phyloP scores from a whole-genome alignment of 2,113 vertebrate genomes.

The Chlamydotis undulata region DNA sequence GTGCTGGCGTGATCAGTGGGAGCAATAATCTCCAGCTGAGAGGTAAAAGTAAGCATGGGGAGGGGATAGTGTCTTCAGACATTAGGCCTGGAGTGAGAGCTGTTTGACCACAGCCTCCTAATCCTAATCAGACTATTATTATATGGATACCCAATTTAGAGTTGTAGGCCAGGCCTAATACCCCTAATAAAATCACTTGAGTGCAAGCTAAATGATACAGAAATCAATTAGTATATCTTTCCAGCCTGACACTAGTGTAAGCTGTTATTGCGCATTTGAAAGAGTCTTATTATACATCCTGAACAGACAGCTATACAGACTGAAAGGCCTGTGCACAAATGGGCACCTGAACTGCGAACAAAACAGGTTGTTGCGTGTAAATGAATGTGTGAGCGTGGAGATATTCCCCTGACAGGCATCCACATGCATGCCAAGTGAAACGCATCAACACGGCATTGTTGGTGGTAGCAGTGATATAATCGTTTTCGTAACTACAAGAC shows the following conservation, averaged over 20 bases:
- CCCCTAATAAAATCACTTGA: background rate
- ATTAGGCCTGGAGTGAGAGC: background rate
- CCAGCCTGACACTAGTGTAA: background rate
- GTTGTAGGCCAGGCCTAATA: background rate
- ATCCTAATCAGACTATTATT: background rate
- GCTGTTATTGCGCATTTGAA: background rate
- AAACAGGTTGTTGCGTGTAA: constrained; percentile 50
- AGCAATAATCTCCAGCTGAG: background rate
- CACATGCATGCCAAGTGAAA: constrained; percentile 10
- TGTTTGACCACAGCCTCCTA: background rate
- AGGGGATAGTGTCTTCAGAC: background rate
- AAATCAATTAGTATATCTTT: background rate
- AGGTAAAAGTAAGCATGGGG: background rate
- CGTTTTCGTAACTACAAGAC: constrained; percentile 17
- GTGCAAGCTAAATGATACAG: background rate
- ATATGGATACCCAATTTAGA: background rate
- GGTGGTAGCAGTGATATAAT: constrained; percentile 19
- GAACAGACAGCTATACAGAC: constrained; percentile 3
- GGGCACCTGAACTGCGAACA: background rate
- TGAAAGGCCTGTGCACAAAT: constrained; percentile 9
- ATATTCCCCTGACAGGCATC: constrained; percentile 9
- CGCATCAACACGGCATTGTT: background rate
- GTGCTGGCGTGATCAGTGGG: background rate
- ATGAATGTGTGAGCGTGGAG: constrained; percentile 41
- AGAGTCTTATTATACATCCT: background rate